phyloP scores from a whole-genome alignment of 2,888 invertebrate species.

The Rhagonycha lutea region DNA sequence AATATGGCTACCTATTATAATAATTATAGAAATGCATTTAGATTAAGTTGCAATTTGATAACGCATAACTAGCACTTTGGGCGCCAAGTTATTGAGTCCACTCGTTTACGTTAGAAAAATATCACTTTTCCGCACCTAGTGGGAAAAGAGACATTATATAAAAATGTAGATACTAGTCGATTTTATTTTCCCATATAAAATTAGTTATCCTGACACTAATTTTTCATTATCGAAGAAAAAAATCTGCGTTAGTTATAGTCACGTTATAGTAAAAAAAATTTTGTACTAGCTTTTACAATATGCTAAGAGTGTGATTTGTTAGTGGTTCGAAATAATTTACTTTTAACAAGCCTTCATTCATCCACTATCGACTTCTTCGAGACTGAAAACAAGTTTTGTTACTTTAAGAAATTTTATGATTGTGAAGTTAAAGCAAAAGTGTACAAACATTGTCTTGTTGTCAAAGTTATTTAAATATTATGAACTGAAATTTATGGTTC shows the following conservation, averaged over 20 bases:
- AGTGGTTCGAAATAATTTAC: slow-evolving; percentile 7
- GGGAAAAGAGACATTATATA: no score
- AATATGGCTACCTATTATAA: background rate
- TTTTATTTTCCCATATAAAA: background rate
- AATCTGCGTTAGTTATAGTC: background rate
- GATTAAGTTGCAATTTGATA: background rate
- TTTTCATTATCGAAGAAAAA: background rate
- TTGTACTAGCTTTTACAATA: background rate
- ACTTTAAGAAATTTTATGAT: slow-evolving; percentile 28
- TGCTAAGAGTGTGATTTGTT: background rate
- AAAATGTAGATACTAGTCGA: no score
- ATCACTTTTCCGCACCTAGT: no score
- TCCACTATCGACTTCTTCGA: slow-evolving; percentile 20
- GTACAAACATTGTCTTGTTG: slow-evolving; percentile 15
- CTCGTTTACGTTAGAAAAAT: no score
- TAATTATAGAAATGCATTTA: background rate
- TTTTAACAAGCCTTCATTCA: slow-evolving; percentile 17
- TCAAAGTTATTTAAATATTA: slow-evolving; percentile 30
- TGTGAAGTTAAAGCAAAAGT: slow-evolving; percentile 8
- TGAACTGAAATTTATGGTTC: slow-evolving; percentile 33
- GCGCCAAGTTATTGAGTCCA: no score
- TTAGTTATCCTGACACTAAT: background rate
- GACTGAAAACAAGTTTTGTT: slow-evolving; percentile 21
- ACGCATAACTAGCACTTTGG: background rate
- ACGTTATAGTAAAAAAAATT: background rate